Percentiles rank a stretch among this genome's conserved stretches.
Conservation (phyloP, 2,888 invertebrate genomes). For the Linhomoeus sp. region DNA sequence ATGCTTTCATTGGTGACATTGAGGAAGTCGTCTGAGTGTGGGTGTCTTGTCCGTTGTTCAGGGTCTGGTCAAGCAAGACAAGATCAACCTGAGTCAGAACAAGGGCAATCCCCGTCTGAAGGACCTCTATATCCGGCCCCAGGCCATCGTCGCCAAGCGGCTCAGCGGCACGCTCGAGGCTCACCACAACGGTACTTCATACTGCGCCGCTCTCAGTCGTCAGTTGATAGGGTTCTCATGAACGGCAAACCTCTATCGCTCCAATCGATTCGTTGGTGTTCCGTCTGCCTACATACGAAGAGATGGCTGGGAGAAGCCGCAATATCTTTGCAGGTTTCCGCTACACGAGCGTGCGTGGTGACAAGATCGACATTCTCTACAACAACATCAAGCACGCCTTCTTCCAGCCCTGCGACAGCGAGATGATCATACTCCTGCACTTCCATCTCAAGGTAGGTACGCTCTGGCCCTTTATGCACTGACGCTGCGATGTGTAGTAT, state of each 20-base stretch:
- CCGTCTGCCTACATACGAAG: too few species aligned
- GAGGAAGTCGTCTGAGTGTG: too few species aligned
- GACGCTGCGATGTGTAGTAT: not conserved
- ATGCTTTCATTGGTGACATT: too few species aligned
- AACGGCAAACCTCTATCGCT: too few species aligned
- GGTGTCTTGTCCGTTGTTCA: conserved; percentile 7
- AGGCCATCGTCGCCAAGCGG: conserved; percentile 55
- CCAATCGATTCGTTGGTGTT: too few species aligned
- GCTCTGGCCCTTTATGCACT: not conserved
- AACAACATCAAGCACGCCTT: conserved; percentile 98
- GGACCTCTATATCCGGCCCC: conserved; percentile 70
- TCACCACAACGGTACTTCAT: conserved; percentile 65
- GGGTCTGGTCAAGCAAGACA: conserved; percentile 91
- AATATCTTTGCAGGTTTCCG: conserved; percentile 42
- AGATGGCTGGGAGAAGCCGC: too few species aligned
- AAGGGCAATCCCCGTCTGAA: conserved; percentile 77
- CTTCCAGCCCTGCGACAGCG: conserved; percentile 74
- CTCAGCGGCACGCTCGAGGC: conserved; percentile 57
- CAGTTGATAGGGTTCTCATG: too few species aligned
- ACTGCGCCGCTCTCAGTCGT: too few species aligned
- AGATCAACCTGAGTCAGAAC: conserved; percentile 70
- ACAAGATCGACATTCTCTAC: conserved; percentile 95
- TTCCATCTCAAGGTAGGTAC: conserved; percentile 65
- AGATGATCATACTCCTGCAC: conserved; percentile 96
- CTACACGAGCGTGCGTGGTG: conserved; percentile 95